A percentile compares a stretch with the other conserved stretches of the same genome.
These are phyloP conservation scores for Lamellibrachia satsuma DNA, from an alignment of 2,888 invertebrate genomes.

Conservation along the genomic window DNA sequence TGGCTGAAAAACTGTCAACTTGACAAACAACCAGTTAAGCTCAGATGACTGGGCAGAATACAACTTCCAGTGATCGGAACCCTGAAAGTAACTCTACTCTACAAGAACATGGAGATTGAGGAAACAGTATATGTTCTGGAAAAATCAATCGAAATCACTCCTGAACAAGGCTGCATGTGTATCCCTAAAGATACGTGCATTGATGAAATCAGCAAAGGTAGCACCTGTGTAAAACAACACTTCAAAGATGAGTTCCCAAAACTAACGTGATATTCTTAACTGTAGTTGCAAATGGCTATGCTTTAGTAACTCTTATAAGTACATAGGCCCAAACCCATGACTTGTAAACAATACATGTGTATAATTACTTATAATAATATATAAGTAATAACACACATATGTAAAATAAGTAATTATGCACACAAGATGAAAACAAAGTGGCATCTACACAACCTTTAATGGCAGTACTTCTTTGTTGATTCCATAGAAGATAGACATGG, in stretches of 20 bases:
- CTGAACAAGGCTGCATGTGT: conserved; percentile 20
- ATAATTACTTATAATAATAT: conserved; percentile 6
- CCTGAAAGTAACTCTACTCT: conserved; percentile 14
- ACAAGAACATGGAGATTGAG: not conserved
- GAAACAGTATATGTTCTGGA: conserved; percentile 24
- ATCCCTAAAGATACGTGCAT: not conserved
- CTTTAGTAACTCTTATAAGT: too few species aligned
- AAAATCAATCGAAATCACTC: not conserved
- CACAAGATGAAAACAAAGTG: not conserved
- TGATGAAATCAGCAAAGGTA: conserved; percentile 2
- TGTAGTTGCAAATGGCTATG: too few species aligned
- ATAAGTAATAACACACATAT: not conserved
- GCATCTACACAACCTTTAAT: conserved; percentile 72
- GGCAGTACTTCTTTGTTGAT: conserved; percentile 96
- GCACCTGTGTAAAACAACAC: not conserved
- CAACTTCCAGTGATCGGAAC: not conserved
- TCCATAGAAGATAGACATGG: conserved; percentile 69
- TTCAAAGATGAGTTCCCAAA: conserved; percentile 20
- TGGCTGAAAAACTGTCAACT: conserved; percentile 19
- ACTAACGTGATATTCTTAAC: not conserved
- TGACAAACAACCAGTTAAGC: not conserved
- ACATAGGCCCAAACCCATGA: too few species aligned
- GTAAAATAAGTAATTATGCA: not conserved
- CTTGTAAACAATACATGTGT: too few species aligned
- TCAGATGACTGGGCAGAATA: conserved; percentile 17